phyloP scores from a whole-genome alignment of 2,888 invertebrate genomes.

The Anthophora plumipes region DNA sequence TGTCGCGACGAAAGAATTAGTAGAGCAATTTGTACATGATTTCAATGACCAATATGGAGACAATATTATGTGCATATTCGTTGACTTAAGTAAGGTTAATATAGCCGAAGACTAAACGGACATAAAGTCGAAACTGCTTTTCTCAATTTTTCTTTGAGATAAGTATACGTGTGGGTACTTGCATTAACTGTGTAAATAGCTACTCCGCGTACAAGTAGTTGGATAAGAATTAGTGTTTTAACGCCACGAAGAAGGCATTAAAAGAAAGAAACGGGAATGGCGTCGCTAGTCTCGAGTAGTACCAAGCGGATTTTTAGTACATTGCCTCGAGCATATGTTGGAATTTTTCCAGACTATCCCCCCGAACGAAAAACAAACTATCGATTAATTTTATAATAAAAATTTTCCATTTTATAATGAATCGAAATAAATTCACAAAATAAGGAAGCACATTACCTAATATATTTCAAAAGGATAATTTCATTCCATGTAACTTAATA shows the following conservation, averaged over 20 bases:
- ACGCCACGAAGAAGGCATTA: conserved; percentile 63
- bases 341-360: conserved; percentile 12
- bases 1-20: conserved; percentile 45
- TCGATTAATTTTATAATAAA: too few relatives aligned
- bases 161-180: conserved; percentile 72
- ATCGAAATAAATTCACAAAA: too few relatives aligned
- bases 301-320: conserved; percentile 60
- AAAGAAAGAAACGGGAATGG: conserved; percentile 62
- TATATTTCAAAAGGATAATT: too few relatives aligned
- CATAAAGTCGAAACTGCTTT: conserved; percentile 66
- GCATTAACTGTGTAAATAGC: conserved; percentile 82
- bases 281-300: conserved; percentile 60
- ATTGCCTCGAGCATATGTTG: conserved; percentile 32
- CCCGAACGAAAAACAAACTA: not conserved
- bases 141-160: conserved; percentile 47
- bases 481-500: too few relatives aligned
- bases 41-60: conserved; percentile 57
- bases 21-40: conserved; percentile 59
- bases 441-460: too few relatives aligned
- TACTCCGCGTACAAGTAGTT: conserved; percentile 74
- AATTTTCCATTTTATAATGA: too few relatives aligned
- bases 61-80: conserved; percentile 64
- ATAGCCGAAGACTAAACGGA: conserved; percentile 65
- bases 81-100: conserved; percentile 72
- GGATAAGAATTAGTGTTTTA: conserved; percentile 77